Conservation (phyloP, 2,797 vertebrate genomes). For the Amblyopsis hoosieri region DNA sequence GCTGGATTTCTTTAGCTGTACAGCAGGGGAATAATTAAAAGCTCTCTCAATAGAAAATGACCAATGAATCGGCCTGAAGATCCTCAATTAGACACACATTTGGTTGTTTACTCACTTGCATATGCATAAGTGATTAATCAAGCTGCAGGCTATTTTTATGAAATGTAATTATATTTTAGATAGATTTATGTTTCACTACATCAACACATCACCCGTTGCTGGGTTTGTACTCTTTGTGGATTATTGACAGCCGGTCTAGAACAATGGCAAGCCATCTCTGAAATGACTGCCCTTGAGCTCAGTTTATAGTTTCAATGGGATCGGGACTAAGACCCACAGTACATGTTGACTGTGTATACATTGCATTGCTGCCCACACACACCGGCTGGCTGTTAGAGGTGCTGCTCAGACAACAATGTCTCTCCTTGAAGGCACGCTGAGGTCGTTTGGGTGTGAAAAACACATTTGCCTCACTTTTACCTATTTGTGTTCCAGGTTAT, state of each 20-base stretch:
- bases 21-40: slow-evolving; percentile 79
- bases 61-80: slow-evolving; percentile 68
- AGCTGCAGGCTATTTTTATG: slow-evolving; percentile 9
- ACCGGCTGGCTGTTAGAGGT: slow-evolving; percentile 31
- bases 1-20: slow-evolving; percentile 83
- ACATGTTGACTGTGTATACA: slow-evolving; percentile 80
- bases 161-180: slow-evolving; percentile 3
- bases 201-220: slow-evolving; percentile 25
- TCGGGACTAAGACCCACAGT: slow-evolving; percentile 59
- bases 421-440: slow-evolving; percentile 24
- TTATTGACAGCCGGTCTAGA: slow-evolving; percentile 52
- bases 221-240: slow-evolving; percentile 42
- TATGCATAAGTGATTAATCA: slow-evolving; percentile 5
- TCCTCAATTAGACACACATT: slow-evolving; percentile 62
- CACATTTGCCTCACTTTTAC: slow-evolving; percentile 5
- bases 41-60: slow-evolving; percentile 72
- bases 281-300: slow-evolving; percentile 63
- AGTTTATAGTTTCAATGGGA: slow-evolving; percentile 67
- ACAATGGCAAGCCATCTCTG: slow-evolving; percentile 56
- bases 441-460: slow-evolving; percentile 6
- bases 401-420: slow-evolving; percentile 34
- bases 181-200: slow-evolving; percentile 25
- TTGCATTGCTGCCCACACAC: slow-evolving; percentile 33
- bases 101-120: slow-evolving; percentile 47
- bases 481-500: background rate